Evolutionary conservation across 2,797 vertebrate species (phyloP).

Genomic region (Bradypus variegatus): DNA sequence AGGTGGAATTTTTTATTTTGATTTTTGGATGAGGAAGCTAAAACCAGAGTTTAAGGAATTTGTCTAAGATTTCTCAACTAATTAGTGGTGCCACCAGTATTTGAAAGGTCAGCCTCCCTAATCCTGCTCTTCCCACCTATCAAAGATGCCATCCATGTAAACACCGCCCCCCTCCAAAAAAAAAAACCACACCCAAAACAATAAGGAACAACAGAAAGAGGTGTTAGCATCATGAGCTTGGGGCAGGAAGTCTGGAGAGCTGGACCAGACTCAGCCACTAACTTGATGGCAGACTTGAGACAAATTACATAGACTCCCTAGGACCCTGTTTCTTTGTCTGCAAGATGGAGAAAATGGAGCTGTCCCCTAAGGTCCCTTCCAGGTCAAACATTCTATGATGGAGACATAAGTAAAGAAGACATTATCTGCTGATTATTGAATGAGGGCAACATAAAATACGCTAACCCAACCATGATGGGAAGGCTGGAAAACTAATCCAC

Average conservation of each 20-base stretch:
- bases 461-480: neutral
- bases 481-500: neutral
- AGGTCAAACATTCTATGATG: neutral
- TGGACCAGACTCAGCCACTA: neutral
- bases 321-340: neutral
- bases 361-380: neutral
- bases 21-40: neutral
- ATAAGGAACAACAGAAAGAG: neutral
- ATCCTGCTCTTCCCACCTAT: neutral
- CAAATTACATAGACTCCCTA: neutral
- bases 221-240: too few relatives aligned
- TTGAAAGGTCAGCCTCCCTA: neutral
- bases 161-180: too few relatives aligned
- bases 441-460: neutral
- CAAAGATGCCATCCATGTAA: neutral
- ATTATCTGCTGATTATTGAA: neutral
- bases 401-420: neutral
- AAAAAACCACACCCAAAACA: neutral
- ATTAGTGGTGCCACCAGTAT: neutral
- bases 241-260: too few relatives aligned
- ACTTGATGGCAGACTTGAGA: neutral
- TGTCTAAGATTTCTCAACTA: too few relatives aligned
- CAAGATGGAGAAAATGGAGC: neutral
- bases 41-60: neutral
- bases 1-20: neutral